These are phyloP conservation scores for Drosophila antonietae DNA, from an alignment of 2,888 invertebrate species.

Conservation along the genomic window DNA sequence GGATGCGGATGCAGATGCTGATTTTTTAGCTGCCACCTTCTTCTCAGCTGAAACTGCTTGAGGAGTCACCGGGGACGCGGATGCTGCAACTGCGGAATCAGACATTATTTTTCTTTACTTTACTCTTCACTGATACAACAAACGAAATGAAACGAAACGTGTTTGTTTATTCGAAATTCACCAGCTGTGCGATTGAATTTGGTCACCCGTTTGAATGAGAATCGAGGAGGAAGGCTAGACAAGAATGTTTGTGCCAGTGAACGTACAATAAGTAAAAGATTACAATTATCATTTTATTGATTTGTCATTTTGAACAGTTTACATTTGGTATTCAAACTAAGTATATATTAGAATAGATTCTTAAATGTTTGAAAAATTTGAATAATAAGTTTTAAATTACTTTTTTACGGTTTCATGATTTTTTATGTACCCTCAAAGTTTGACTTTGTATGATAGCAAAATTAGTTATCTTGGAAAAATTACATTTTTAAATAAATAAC, in stretches of 20 bases:
- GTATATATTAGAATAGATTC: no score
- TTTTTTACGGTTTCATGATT: background rate
- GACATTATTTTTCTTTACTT: constrained; percentile 35
- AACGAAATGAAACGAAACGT: background rate
- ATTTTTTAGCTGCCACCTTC: constrained; percentile 40
- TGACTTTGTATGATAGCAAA: background rate
- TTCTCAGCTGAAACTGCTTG: constrained; percentile 33
- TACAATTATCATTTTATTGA: no score
- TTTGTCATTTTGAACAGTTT: no score
- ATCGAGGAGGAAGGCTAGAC: constrained; percentile 30
- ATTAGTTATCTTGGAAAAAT: constrained; percentile 5
- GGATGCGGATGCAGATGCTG: constrained; percentile 9
- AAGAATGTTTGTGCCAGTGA: constrained; percentile 16
- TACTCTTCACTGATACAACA: background rate
- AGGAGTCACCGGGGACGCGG: constrained; percentile 46
- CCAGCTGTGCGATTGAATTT: background rate
- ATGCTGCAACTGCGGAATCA: constrained; percentile 42
- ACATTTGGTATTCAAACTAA: no score
- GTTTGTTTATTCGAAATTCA: constrained; percentile 1
- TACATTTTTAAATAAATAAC: constrained; percentile 14
- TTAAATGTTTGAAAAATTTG: no score
- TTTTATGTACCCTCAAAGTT: constrained; percentile 1
- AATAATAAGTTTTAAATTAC: background rate
- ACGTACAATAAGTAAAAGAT: constrained; percentile 44
- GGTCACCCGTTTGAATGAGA: constrained; percentile 35